These are phyloP conservation scores for Rutilus rutilus DNA, from an alignment of 2,113 vertebrate species.

Conservation along the genomic window DNA sequence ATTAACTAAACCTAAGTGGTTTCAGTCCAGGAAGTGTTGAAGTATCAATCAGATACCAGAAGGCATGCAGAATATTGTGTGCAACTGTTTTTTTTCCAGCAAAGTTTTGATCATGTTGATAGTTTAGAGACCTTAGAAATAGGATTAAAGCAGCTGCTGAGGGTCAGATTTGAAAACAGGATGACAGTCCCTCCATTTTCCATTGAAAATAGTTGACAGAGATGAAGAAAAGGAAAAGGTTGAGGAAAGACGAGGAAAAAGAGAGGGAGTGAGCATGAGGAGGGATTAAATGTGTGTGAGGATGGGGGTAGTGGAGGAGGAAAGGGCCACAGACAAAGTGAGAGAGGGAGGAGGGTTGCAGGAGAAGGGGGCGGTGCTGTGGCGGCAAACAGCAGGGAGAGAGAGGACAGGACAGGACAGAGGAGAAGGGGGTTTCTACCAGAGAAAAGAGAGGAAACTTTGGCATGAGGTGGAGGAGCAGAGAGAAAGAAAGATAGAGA, in stretches of 20 bases:
- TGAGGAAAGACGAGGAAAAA: slow-evolving; percentile 6
- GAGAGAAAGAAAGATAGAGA: slow-evolving; percentile 32
- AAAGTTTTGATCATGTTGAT: background rate
- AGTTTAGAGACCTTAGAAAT: background rate
- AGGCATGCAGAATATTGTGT: background rate
- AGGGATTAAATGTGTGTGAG: slow-evolving; percentile 58
- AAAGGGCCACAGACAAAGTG: slow-evolving; percentile 47
- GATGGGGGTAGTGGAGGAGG: slow-evolving; percentile 26
- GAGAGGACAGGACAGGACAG: slow-evolving; percentile 42
- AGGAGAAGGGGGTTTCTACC: slow-evolving; percentile 64
- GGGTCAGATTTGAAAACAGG: slow-evolving; percentile 13
- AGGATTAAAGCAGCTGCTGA: slow-evolving; percentile 7
- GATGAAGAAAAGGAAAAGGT: slow-evolving; percentile 5
- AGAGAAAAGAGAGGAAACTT: slow-evolving; percentile 62
- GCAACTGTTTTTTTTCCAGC: background rate
- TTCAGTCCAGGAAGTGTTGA: background rate
- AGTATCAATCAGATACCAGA: background rate
- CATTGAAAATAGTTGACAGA: slow-evolving; percentile 6
- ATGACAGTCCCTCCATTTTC: background rate
- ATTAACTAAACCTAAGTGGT: background rate
- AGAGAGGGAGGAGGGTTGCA: slow-evolving; percentile 50
- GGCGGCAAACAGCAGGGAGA: slow-evolving; percentile 19
- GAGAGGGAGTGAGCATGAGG: slow-evolving; percentile 43
- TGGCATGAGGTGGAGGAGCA: slow-evolving; percentile 55
- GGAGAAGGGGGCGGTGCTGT: slow-evolving; percentile 50